Conservation (phyloP, 1,140 invertebrate genomes). For the Drosophila lacteicornis region DNA sequence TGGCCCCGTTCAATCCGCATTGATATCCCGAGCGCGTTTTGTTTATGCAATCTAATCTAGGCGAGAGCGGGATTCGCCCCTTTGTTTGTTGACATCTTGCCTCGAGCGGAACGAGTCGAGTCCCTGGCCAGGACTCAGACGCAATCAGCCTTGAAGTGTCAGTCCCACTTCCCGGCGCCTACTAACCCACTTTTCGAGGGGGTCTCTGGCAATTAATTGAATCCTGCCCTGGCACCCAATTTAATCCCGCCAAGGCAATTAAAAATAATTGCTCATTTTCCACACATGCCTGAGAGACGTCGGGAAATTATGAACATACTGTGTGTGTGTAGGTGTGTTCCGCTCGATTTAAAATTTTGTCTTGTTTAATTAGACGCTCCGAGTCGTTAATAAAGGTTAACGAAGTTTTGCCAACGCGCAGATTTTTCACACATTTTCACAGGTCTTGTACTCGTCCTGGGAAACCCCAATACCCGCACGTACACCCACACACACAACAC, state of each 20-base stretch:
- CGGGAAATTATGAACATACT: slow-evolving; percentile 61
- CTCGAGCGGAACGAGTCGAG: slow-evolving; percentile 23
- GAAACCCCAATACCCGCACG: slow-evolving; percentile 25
- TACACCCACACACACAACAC: slow-evolving; percentile 5
- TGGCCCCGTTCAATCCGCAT: slow-evolving; percentile 53
- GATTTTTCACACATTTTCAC: slow-evolving; percentile 77
- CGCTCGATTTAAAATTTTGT: slow-evolving; percentile 57
- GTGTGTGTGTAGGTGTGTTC: slow-evolving; percentile 5
- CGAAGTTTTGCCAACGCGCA: slow-evolving; percentile 71
- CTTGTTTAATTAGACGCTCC: slow-evolving; percentile 74
- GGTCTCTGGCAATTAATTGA: slow-evolving; percentile 59
- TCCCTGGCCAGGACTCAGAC: slow-evolving; percentile 5
- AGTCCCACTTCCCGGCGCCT: background rate
- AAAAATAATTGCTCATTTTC: slow-evolving; percentile 78
- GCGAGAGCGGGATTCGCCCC: slow-evolving; percentile 7
- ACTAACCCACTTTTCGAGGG: slow-evolving; percentile 17
- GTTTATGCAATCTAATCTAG: slow-evolving; percentile 75
- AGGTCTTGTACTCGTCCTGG: slow-evolving; percentile 13
- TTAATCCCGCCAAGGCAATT: slow-evolving; percentile 60
- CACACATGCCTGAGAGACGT: slow-evolving; percentile 16
- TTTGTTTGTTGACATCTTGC: slow-evolving; percentile 66
- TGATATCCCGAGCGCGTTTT: slow-evolving; percentile 49
- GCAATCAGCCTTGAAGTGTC: slow-evolving; percentile 34
- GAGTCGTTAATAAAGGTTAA: slow-evolving; percentile 81
- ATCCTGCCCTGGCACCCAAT: slow-evolving; percentile 55